These are phyloP conservation scores for Bryconaethiops microstoma DNA, from an alignment of 2,797 vertebrate species.

Conservation along the genomic window DNA sequence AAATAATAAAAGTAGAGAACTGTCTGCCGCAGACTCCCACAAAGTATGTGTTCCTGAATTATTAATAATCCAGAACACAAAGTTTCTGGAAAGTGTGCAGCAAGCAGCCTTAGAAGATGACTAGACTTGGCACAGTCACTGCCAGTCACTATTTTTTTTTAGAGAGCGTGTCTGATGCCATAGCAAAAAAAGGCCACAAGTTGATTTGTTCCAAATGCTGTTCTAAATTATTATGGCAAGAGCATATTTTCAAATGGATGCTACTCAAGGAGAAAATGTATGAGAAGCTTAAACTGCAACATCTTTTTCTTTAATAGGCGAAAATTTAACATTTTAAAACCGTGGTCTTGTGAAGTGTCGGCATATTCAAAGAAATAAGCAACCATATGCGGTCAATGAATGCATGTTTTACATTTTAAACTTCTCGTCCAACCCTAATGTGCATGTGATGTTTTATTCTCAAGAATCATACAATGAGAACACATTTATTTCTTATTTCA, in stretches of 20 bases:
- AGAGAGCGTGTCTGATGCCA: background rate
- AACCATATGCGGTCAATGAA: no score
- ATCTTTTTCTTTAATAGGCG: background rate
- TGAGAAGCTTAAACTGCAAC: no score
- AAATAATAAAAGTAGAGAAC: background rate
- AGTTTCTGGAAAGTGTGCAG: conserved; percentile 1
- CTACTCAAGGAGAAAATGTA: no score
- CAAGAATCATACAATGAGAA: no score
- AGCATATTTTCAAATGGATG: no score
- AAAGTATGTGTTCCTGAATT: conserved; percentile 21
- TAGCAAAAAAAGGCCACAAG: background rate
- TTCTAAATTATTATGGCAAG: no score
- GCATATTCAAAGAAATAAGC: background rate
- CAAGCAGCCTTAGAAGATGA: background rate
- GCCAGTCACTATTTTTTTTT: background rate
- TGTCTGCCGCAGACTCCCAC: conserved; percentile 9
- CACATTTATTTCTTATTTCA: background rate
- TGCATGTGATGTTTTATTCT: no score
- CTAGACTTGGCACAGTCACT: background rate
- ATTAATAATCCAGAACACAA: conserved; percentile 25
- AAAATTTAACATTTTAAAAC: background rate
- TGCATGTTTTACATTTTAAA: no score
- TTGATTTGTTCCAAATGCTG: no score
- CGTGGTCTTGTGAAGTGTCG: background rate
- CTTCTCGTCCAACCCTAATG: no score